Base-by-base conservation (phyloP, 2,113 vertebrate species). In the Colistium nudipinnis region DNA sequence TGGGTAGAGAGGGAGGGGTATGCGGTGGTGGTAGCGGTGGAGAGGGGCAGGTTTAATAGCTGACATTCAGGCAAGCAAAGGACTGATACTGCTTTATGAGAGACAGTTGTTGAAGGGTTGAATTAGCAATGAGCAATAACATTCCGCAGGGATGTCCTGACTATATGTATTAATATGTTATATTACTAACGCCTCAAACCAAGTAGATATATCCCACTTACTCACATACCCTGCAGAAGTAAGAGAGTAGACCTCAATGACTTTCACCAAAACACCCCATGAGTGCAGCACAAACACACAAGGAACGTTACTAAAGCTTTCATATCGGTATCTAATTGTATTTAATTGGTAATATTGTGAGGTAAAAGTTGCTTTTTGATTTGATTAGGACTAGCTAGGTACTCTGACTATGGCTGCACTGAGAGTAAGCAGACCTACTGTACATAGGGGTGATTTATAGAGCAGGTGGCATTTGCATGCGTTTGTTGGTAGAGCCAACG, bases 391-490 rank as follows among this genome's bases (percentile, higher is more conserved):
- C 31, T 57, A 49, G 49, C 10, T 80, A 68, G 71, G 55, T 66
- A 78, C 39, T 69, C 31, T 84, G 71, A 75, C 49, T 36, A 78
- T 35, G 62, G 63, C 81, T 80, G 83, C 79, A 81, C 55, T 76
- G 67, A 70, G 49, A 62, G 64, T 62, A 60, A 54, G 63, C 70
- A 67, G 78, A 69, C 70, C 69, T 69, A 54, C 55, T 89, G 89
- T 89, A 89, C 28, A 89, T 90, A 88, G 22, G 38, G 81, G 67
- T 82, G 83, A 80, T 74, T 76, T 62, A 69, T 79, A 51, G 78
- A 80, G 64, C 85, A 59, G 82, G 80, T 75, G 79, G 76, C 63
- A n/a, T n/a, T 84, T 89, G 88, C 91, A 91, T 93, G 91, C 87
- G 90, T 87, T 87, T 84, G 81, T 87, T 90, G 88, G 79, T 88